These are phyloP conservation scores for Sesamia nonagrioides DNA, from an alignment of 1,140 invertebrate species.

Conservation along the genomic window DNA sequence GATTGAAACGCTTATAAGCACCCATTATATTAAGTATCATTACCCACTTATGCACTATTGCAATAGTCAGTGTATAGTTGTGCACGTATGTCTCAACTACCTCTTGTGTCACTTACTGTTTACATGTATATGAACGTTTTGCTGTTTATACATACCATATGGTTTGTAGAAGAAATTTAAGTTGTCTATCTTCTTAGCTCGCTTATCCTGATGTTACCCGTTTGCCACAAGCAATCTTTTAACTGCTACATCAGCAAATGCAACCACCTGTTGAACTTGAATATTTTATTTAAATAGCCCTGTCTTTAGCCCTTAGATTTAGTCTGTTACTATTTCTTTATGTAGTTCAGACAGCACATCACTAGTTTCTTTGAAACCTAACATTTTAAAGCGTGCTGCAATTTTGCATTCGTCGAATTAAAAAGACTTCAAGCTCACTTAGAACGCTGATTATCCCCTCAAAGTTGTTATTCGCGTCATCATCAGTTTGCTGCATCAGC, in stretches of 20 bases:
- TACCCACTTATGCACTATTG: conserved; percentile 37
- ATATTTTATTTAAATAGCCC: too few relatives aligned
- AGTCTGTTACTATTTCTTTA: not conserved
- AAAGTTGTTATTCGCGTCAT: conserved; percentile 47
- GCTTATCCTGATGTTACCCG: too few relatives aligned
- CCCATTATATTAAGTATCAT: conserved; percentile 36
- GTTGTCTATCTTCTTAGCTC: too few relatives aligned
- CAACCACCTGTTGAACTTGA: too few relatives aligned
- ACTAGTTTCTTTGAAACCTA: not conserved
- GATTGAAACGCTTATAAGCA: conserved; percentile 30
- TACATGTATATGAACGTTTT: conserved; percentile 2
- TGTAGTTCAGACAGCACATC: not conserved
- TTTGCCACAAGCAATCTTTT: too few relatives aligned
- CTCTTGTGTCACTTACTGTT: not conserved
- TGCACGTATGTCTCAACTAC: conserved; percentile 14
- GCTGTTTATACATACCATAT: too few relatives aligned
- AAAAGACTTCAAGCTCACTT: not conserved
- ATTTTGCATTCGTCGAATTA: conserved; percentile 1
- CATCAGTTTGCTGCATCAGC: conserved; percentile 60
- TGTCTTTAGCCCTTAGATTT: too few relatives aligned
- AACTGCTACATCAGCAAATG: too few relatives aligned
- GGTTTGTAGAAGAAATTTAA: too few relatives aligned
- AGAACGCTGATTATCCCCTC: conserved; percentile 49
- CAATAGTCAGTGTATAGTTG: conserved; percentile 8
- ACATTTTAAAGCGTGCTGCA: not conserved